A percentile compares a stretch with the other conserved stretches of the same genome.
These are phyloP conservation scores for Acrobeloides nanus DNA, from an alignment of 2,888 invertebrate species.

Conservation along the genomic window DNA sequence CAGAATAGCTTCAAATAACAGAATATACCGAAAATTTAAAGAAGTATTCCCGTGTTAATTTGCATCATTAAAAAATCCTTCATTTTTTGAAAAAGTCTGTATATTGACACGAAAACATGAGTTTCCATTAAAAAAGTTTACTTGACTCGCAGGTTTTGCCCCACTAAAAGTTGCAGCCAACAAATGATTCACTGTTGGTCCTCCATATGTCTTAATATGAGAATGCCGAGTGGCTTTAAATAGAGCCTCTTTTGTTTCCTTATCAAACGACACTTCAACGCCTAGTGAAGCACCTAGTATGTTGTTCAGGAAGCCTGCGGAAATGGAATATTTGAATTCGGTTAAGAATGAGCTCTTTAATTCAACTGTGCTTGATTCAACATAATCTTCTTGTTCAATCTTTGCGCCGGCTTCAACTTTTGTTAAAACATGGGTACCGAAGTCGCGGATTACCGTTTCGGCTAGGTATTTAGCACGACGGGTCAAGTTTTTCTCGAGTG, in stretches of 20 bases:
- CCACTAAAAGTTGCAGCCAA: no score
- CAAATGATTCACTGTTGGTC: conserved; percentile 4
- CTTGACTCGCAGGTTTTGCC: no score
- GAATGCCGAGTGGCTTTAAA: conserved; percentile 1
- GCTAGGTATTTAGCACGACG: no score
- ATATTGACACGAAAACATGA: no score
- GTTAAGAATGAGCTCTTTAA: neutral
- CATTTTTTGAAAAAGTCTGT: no score
- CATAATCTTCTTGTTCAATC: no score
- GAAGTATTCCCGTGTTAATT: no score
- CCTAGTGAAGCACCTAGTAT: neutral
- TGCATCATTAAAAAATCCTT: no score
- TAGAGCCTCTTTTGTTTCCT: neutral
- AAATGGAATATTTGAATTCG: conserved; percentile 2
- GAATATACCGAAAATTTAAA: no score
- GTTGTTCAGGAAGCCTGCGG: neutral
- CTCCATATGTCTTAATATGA: conserved; percentile 3
- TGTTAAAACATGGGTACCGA: conserved; percentile 5
- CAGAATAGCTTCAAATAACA: no score
- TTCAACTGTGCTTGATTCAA: neutral
- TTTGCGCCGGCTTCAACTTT: conserved; percentile 4
- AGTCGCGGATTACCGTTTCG: conserved; percentile 5
- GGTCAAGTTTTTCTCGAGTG: no score
- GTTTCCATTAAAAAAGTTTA: no score
- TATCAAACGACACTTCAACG: neutral